Evolutionary conservation across 2,888 invertebrate species (phyloP).

Genomic region (Zygaena filipendulae): DNA sequence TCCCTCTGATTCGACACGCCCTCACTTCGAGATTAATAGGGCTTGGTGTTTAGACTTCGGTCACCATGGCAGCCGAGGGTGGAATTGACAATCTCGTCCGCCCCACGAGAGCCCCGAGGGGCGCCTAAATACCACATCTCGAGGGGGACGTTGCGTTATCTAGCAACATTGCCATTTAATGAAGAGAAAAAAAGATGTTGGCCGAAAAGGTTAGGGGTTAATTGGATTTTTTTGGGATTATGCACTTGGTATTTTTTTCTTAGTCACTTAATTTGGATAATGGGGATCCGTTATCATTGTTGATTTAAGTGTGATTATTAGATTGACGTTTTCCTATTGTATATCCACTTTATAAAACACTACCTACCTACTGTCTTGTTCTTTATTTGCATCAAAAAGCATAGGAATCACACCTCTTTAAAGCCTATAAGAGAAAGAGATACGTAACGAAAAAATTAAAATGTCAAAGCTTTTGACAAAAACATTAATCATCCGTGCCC

Average conservation of each 20-base stretch:
- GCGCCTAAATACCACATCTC: slow-evolving; percentile 60
- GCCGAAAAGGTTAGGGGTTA: slow-evolving; percentile 28
- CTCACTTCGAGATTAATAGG: slow-evolving; percentile 58
- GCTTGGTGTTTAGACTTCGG: slow-evolving; percentile 51
- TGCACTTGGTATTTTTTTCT: no score
- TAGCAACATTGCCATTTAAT: slow-evolving; percentile 37
- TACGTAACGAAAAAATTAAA: background rate
- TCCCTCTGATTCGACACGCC: slow-evolving; percentile 45
- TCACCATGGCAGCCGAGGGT: slow-evolving; percentile 49
- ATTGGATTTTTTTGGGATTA: slow-evolving; percentile 21
- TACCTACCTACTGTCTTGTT: no score
- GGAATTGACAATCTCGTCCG: slow-evolving; percentile 42
- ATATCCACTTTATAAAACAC: no score
- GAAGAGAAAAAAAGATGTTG: slow-evolving; percentile 23
- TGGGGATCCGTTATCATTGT: no score
- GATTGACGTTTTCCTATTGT: no score
- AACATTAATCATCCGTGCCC: no score
- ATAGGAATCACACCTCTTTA: no score
- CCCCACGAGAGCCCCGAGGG: slow-evolving; percentile 25
- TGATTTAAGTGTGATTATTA: slow-evolving; percentile 5
- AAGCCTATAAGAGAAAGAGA: no score
- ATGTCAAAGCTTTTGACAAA: no score
- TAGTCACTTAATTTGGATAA: no score
- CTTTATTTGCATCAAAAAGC: no score
- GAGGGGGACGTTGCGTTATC: slow-evolving; percentile 45